Evolutionary conservation across 2,888 invertebrate genomes (phyloP), one percentile per base, ranked within the genome.

Genomic region (Lamellibrachia satsuma): DNA sequence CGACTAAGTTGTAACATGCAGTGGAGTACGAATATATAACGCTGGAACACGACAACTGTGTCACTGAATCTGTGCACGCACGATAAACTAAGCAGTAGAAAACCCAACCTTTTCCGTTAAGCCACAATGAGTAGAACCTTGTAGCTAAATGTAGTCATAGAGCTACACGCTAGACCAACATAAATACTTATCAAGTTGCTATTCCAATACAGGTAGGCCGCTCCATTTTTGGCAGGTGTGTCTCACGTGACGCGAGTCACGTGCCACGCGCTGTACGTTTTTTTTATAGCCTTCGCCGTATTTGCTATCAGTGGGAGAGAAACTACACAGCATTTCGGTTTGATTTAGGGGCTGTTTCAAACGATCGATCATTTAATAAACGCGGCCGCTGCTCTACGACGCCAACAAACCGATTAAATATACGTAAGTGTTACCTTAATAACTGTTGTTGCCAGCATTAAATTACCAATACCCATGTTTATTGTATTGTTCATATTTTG

Each of bases 211-310:
- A 75, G 75, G 75, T 22, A 75, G 75, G 22, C 75, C 75, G 75
- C 75, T 75, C 75, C 75, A 75, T 75, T 75, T 75, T 75, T 75
- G 75, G 75, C 75, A 75, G 75, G 75, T 75, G 75, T 75, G 75
- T 15, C 75, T 75, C 75, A 75, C 75, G 22, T 75, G 75, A 75
- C 22, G 11, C 75, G 75, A 75, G 75, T 75, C 75, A 75, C 75
- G 75, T 75, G 75, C 22, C 75, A 22, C 22, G 75, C 75, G 75
- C 22, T 22, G 75, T 75, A 75, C 22, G 75, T 15, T 55, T 55
- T 75, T 60, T 75, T 75, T 75, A 75, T 75, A 75, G 75, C 15
- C 75, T 6, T 11, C 75, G 75, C 75, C 75, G 22, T 75, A 75
- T 75, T 75, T 75, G 75, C 75, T 22, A 75, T 75, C 75, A 75